Conservation (phyloP, 2,797 vertebrate species). For the Sebastes dallii region DNA sequence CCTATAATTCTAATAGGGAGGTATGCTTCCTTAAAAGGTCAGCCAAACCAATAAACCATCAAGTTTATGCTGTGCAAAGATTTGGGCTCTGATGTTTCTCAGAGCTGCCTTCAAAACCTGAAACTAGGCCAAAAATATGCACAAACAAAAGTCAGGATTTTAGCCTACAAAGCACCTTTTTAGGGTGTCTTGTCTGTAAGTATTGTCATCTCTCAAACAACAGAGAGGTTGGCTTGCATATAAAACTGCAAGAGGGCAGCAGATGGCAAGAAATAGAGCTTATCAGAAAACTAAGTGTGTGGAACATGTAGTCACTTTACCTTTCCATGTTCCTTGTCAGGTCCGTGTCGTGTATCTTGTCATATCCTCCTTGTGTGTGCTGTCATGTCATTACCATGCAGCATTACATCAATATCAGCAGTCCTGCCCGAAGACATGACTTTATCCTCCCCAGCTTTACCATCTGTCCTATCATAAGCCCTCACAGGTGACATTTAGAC, state of each 20-base stretch:
- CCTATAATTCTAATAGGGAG: slow-evolving; percentile 73
- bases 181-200: not conserved
- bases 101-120: slow-evolving; percentile 35
- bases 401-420: slow-evolving; percentile 21
- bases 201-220: not conserved
- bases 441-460: slow-evolving; percentile 15
- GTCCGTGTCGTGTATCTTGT: not conserved
- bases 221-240: not conserved
- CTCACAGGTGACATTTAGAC: slow-evolving; percentile 44
- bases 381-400: slow-evolving; percentile 26
- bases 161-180: not conserved
- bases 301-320: not conserved
- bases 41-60: slow-evolving; percentile 70
- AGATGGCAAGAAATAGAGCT: slow-evolving; percentile 24
- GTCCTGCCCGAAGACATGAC: slow-evolving; percentile 16
- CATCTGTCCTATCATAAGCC: slow-evolving; percentile 29
- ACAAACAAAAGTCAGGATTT: slow-evolving; percentile 15
- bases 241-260: slow-evolving; percentile 31
- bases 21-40: slow-evolving; percentile 74
- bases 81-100: slow-evolving; percentile 33
- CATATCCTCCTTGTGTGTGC: not conserved
- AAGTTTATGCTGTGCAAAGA: slow-evolving; percentile 62
- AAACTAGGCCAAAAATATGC: slow-evolving; percentile 22
- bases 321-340: not conserved
- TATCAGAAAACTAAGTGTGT: not conserved